phyloP scores from a whole-genome alignment of 2,888 invertebrate genomes.

The Andricus quercusramuli region DNA sequence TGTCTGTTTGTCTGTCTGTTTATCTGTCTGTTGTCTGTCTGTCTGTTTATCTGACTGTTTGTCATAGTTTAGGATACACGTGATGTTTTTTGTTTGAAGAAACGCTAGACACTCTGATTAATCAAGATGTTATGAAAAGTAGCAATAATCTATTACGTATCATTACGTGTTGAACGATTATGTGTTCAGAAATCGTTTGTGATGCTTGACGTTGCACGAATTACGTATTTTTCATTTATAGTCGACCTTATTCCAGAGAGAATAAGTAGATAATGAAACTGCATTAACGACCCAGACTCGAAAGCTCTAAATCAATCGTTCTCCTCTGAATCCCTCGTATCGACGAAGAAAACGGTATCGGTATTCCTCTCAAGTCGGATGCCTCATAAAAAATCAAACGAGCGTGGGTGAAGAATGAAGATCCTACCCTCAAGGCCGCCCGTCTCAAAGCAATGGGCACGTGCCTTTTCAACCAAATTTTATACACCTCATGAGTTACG shows the following conservation, averaged over 20 bases:
- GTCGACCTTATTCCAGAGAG: background rate
- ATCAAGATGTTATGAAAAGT: too few relatives aligned
- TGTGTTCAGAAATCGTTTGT: background rate
- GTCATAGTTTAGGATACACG: too few relatives aligned
- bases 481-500: slow-evolving; percentile 10
- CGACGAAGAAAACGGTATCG: background rate
- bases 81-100: too few relatives aligned
- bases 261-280: background rate
- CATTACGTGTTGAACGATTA: background rate
- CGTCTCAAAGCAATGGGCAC: background rate
- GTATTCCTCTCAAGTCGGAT: slow-evolving; percentile 14
- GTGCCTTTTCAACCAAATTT: slow-evolving; percentile 5
- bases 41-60: too few relatives aligned
- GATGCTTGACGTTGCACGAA: background rate
- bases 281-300: background rate
- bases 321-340: background rate
- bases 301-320: slow-evolving; percentile 23
- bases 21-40: too few relatives aligned
- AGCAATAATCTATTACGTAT: background rate
- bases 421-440: slow-evolving; percentile 14
- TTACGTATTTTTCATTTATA: slow-evolving; percentile 11
- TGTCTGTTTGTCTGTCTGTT: rapidly evolving
- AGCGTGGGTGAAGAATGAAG: slow-evolving; percentile 12
- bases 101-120: too few relatives aligned
- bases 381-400: slow-evolving; percentile 10